Percentiles rank a stretch among this genome's conserved stretches.
Conservation (phyloP, 2,797 vertebrate species). For the Melanogrammus aeglefinus region DNA sequence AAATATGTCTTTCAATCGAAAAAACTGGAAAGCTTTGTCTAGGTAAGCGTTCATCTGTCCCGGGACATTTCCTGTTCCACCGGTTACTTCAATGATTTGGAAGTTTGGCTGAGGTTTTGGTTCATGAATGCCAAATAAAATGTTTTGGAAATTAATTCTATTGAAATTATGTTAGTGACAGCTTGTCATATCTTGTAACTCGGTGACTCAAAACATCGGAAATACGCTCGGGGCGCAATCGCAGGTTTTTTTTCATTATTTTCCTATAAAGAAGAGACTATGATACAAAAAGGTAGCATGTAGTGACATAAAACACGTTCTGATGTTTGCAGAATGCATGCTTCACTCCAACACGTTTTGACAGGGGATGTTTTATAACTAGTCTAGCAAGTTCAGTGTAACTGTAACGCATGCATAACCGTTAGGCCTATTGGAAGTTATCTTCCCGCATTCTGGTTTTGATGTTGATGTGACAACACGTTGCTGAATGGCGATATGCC, state of each 20-base stretch:
- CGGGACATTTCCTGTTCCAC: not conserved
- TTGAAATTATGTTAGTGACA: not conserved
- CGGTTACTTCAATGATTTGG: not conserved
- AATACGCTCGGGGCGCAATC: not conserved
- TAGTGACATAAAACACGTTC: not conserved
- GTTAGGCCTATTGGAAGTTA: not conserved
- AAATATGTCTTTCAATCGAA: slow-evolving; percentile 82
- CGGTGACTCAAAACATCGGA: not conserved
- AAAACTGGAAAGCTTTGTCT: slow-evolving; percentile 91
- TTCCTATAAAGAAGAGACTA: not conserved
- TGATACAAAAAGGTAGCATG: not conserved
- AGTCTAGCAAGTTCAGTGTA: slow-evolving; percentile 50
- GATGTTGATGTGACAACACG: too few relatives aligned
- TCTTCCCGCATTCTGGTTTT: not conserved
- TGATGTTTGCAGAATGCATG: not conserved
- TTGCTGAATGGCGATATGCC: not conserved
- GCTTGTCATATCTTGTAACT: slow-evolving; percentile 2
- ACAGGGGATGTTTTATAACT: slow-evolving; percentile 13
- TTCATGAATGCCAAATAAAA: not conserved
- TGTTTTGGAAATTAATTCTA: not conserved
- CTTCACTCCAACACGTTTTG: not conserved
- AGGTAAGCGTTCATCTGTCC: slow-evolving; percentile 75
- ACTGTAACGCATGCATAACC: slow-evolving; percentile 11
- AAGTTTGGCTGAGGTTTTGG: not conserved
- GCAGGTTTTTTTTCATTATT: not conserved